Evolutionary conservation across 1,140 invertebrate species (phyloP).

Genomic region (Steinernema khuongi): DNA sequence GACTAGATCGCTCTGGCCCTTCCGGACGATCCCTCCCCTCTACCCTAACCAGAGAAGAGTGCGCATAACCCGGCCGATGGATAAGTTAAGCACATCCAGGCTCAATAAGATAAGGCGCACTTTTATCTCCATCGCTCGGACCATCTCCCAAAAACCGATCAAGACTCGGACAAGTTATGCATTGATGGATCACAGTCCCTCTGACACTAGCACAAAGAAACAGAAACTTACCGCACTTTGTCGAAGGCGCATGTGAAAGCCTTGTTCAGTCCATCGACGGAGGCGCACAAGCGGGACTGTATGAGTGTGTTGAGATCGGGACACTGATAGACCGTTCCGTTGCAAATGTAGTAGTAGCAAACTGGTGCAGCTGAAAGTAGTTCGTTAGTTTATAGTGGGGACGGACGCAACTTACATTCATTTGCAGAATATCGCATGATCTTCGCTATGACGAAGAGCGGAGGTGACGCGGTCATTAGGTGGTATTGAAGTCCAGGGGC

Average conservation of each 20-base stretch:
- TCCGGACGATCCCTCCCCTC: no score
- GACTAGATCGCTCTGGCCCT: no score
- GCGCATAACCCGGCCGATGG: no score
- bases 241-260: slow-evolving; percentile 29
- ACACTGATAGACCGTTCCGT: slow-evolving; percentile 90
- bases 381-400: background rate
- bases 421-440: slow-evolving; percentile 62
- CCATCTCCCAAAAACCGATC: no score
- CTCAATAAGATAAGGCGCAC: no score
- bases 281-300: slow-evolving; percentile 81
- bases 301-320: slow-evolving; percentile 88
- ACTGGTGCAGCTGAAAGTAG: slow-evolving; percentile 68
- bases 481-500: slow-evolving; percentile 93
- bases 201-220: background rate
- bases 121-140: no score
- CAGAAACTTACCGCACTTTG: slow-evolving; percentile 21
- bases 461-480: slow-evolving; percentile 88
- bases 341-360: slow-evolving; percentile 94
- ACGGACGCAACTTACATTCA: slow-evolving; percentile 23
- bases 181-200: no score
- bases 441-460: slow-evolving; percentile 91
- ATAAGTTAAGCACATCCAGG: no score
- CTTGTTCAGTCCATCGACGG: slow-evolving; percentile 42
- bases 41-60: no score
- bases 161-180: no score